Conservation (phyloP, 1,140 invertebrate species). For the Caenorhabditis tropicalis region DNA sequence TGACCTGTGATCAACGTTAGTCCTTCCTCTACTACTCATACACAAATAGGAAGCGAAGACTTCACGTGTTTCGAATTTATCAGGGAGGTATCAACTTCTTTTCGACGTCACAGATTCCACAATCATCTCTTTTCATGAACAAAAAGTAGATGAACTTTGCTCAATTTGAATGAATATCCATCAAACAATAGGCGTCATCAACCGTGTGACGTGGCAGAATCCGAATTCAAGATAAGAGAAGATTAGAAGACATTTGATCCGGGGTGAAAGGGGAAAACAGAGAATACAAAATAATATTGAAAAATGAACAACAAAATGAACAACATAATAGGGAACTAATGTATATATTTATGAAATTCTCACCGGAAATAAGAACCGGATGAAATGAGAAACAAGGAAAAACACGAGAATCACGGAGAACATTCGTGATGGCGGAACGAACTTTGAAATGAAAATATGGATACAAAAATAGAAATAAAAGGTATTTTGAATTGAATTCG, state of each 20-base stretch:
- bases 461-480: neutral
- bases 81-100: neutral
- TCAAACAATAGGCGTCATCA: constrained; percentile 11
- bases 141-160: neutral
- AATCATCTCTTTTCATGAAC: too few species aligned
- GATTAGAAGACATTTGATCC: neutral
- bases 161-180: constrained; percentile 13
- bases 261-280: neutral
- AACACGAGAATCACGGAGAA: neutral
- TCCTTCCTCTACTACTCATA: neutral
- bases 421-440: neutral
- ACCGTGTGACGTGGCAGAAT: neutral
- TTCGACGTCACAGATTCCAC: neutral
- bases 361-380: constrained; percentile 18
- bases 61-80: constrained; percentile 28
- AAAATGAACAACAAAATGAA: neutral
- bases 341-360: constrained; percentile 23
- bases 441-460: neutral
- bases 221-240: neutral
- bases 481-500: neutral
- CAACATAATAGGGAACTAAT: constrained; percentile 1
- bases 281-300: neutral
- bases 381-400: neutral
- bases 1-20: neutral
- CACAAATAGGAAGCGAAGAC: neutral